Percentiles rank a stretch among this genome's conserved stretches.
Conservation (phyloP, 2,888 invertebrate species). For the Drosophila prolongata region DNA sequence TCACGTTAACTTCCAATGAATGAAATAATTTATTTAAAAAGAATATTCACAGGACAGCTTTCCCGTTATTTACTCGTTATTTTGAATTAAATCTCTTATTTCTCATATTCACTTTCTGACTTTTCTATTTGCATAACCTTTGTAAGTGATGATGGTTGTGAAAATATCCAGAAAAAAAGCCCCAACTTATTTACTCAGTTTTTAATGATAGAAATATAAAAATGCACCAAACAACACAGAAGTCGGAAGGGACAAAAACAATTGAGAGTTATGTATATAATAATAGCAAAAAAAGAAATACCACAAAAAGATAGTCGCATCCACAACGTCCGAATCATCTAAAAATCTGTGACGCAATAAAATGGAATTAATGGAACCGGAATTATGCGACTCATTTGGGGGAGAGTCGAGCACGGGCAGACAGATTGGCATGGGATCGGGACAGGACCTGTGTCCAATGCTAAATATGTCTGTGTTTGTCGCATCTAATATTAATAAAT, state of each 20-base stretch:
- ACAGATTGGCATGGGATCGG: slow-evolving; percentile 27
- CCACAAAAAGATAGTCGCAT: slow-evolving; percentile 33
- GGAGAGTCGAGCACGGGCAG: slow-evolving; percentile 1
- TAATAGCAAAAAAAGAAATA: slow-evolving; percentile 10
- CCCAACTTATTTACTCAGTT: slow-evolving; percentile 53
- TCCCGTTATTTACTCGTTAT: too few species aligned
- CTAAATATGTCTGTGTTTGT: slow-evolving; percentile 54
- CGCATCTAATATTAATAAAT: slow-evolving; percentile 82
- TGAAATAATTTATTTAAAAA: too few species aligned
- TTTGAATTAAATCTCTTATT: neutral
- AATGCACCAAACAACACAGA: slow-evolving; percentile 32
- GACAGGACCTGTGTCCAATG: slow-evolving; percentile 24
- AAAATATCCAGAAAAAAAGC: slow-evolving; percentile 30
- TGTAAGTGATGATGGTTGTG: slow-evolving; percentile 6
- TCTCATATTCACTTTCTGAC: neutral
- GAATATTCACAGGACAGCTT: too few species aligned
- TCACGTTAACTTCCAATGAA: too few species aligned
- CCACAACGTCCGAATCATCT: slow-evolving; percentile 53
- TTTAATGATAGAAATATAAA: slow-evolving; percentile 63
- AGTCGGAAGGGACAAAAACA: slow-evolving; percentile 13
- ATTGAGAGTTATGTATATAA: slow-evolving; percentile 1
- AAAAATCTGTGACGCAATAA: slow-evolving; percentile 79
- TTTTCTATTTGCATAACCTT: neutral
- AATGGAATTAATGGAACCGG: slow-evolving; percentile 78
- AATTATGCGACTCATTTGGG: slow-evolving; percentile 67